Evolutionary conservation across 92 coral and sea anemone species (phyloP).

Genomic region (Isaurus tuberculatus): DNA sequence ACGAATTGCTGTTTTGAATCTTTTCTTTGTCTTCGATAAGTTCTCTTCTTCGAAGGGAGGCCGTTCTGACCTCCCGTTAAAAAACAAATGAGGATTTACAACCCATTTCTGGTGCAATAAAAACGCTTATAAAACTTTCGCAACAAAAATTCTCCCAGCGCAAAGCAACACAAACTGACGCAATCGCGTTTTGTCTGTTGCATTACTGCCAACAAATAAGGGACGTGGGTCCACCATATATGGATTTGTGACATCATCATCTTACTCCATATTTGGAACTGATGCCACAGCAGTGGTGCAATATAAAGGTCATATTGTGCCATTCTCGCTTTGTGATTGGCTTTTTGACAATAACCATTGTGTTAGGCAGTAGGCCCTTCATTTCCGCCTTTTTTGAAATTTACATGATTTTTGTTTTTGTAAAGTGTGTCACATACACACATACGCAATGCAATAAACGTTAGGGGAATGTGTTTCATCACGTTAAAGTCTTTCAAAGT

Average conservation of each 20-base stretch:
- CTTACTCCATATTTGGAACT: slow-evolving; percentile 74
- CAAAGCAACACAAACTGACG: slow-evolving; percentile 82
- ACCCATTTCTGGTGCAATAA: slow-evolving; percentile 80
- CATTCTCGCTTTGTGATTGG: slow-evolving; percentile 82
- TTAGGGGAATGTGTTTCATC: slow-evolving; percentile 4
- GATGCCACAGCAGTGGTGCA: slow-evolving; percentile 71
- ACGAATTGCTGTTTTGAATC: slow-evolving; percentile 42
- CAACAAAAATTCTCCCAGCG: slow-evolving; percentile 61
- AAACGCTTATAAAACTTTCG: slow-evolving; percentile 39
- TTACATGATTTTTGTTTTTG: not conserved
- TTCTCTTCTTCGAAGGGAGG: slow-evolving; percentile 74
- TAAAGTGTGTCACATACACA: not conserved
- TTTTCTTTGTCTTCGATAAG: slow-evolving; percentile 44
- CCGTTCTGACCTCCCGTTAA: slow-evolving; percentile 88
- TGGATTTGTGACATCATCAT: slow-evolving; percentile 52
- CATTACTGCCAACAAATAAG: slow-evolving; percentile 47
- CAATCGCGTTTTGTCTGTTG: slow-evolving; percentile 81
- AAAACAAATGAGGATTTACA: slow-evolving; percentile 72
- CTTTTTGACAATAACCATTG: slow-evolving; percentile 21
- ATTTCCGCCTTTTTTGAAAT: slow-evolving; percentile 28
- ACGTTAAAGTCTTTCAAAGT: not conserved
- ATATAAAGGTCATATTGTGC: slow-evolving; percentile 87
- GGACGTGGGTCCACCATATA: slow-evolving; percentile 47
- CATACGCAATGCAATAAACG: not conserved
- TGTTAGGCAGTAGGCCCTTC: slow-evolving; percentile 3